phyloP scores from a whole-genome alignment of 2,797 vertebrate genomes.

The Sciaenops ocellatus region DNA sequence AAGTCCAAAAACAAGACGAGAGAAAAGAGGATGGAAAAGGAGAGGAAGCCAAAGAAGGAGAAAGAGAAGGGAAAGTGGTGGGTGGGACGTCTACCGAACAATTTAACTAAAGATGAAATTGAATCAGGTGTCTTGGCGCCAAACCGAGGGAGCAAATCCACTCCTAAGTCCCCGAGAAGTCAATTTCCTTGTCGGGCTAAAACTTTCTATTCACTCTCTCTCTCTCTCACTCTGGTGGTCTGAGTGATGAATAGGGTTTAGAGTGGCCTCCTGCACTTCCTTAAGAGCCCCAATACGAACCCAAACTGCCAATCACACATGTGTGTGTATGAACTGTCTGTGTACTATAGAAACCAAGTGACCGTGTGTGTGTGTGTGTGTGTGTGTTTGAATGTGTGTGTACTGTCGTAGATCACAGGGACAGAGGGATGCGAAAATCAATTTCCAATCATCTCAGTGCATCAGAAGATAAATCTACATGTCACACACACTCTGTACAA shows the following conservation, averaged over 20 bases:
- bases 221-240: conserved; percentile 64
- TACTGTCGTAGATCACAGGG: conserved; percentile 39
- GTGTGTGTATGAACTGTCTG: neutral
- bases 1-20: conserved; percentile 74
- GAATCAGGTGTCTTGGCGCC: conserved; percentile 68
- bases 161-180: conserved; percentile 68
- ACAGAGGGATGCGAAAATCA: conserved; percentile 50
- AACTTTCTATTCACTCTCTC: conserved; percentile 52
- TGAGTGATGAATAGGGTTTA: conserved; percentile 73
- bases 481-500: conserved; percentile 8
- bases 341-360: neutral
- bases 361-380: conserved; percentile 21
- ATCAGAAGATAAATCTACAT: conserved; percentile 42
- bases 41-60: conserved; percentile 41
- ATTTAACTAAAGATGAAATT: conserved; percentile 67
- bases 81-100: conserved; percentile 47
- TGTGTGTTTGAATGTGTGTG: neutral
- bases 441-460: conserved; percentile 61
- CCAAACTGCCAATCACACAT: conserved; percentile 67
- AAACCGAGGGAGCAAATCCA: conserved; percentile 71
- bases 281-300: conserved; percentile 56
- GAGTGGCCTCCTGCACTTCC: conserved; percentile 70
- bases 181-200: conserved; percentile 60
- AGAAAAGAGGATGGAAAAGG: conserved; percentile 43
- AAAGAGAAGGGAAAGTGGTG: conserved; percentile 31